These are phyloP conservation scores for Oreotrochilus melanogaster DNA, from an alignment of 2,113 vertebrate genomes.

Conservation along the genomic window DNA sequence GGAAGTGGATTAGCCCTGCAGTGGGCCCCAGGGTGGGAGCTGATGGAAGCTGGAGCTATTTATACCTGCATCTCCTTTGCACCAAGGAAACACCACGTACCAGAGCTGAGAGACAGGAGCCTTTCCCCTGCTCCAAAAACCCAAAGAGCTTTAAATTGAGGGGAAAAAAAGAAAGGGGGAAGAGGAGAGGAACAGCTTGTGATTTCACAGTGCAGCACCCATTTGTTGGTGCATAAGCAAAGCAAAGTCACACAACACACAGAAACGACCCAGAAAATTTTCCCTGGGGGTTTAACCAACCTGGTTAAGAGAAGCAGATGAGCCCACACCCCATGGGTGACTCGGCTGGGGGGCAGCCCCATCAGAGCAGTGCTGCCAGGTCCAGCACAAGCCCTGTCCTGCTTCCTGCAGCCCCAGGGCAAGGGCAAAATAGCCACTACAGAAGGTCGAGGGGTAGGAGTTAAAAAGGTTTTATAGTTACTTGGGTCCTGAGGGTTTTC, in stretches of 20 bases:
- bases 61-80: neutral
- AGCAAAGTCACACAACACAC: neutral
- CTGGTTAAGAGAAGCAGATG: rapidly evolving
- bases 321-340: neutral
- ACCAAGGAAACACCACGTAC: rapidly evolving
- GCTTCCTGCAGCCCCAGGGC: rapidly evolving
- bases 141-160: neutral
- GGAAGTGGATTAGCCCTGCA: neutral
- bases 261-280: neutral
- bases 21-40: neutral
- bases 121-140: neutral
- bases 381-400: neutral
- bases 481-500: neutral
- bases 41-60: neutral
- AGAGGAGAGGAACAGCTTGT: neutral
- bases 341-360: neutral
- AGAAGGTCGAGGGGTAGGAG: neutral
- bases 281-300: neutral
- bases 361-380: rapidly evolving
- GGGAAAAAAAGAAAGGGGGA: neutral
- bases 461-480: neutral
- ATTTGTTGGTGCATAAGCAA: neutral
- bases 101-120: rapidly evolving
- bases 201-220: neutral
- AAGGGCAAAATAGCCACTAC: neutral